Conservation (phyloP, 2,113 vertebrate genomes). For the Pterophyllum scalare region DNA sequence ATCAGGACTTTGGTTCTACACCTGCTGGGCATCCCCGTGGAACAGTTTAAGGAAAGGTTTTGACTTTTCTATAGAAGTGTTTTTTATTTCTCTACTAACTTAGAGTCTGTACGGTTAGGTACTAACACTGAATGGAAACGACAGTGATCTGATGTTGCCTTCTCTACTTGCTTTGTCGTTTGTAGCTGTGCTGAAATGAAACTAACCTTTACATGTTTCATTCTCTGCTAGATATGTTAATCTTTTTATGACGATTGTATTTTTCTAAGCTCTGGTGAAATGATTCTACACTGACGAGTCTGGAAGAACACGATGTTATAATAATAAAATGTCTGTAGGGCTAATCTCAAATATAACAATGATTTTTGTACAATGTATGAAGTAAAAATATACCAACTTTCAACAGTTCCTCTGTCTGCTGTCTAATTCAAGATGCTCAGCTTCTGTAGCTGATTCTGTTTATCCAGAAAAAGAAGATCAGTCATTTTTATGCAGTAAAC, state of each 20-base stretch:
- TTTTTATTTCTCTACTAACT: slow-evolving; percentile 2
- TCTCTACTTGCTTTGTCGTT: slow-evolving; percentile 5
- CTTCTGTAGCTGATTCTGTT: not conserved
- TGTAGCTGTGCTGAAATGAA: slow-evolving; percentile 32
- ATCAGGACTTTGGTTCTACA: not conserved
- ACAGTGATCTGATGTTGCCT: slow-evolving; percentile 15
- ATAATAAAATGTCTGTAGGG: slow-evolving; percentile 38
- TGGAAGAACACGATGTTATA: slow-evolving; percentile 18
- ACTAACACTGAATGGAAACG: slow-evolving; percentile 24
- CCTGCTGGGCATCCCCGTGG: not conserved
- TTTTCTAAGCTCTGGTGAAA: slow-evolving; percentile 58
- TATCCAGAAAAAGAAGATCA: no score
- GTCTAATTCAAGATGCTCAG: not conserved
- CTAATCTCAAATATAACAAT: slow-evolving; percentile 27
- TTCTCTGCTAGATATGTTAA: not conserved
- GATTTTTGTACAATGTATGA: slow-evolving; percentile 31
- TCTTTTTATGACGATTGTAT: slow-evolving; percentile 45
- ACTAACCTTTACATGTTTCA: slow-evolving; percentile 37
- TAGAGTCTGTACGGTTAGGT: slow-evolving; percentile 12
- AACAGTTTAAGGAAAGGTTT: not conserved
- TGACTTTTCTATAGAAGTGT: not conserved
- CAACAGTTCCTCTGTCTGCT: slow-evolving; percentile 4
- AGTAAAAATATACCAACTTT: slow-evolving; percentile 49
- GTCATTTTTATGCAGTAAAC: no score
- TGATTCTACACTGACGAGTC: slow-evolving; percentile 32